Evolutionary conservation across 2,113 vertebrate genomes (phyloP), one percentile per base, ranked within the genome.

Genomic region (Chauna torquata): DNA sequence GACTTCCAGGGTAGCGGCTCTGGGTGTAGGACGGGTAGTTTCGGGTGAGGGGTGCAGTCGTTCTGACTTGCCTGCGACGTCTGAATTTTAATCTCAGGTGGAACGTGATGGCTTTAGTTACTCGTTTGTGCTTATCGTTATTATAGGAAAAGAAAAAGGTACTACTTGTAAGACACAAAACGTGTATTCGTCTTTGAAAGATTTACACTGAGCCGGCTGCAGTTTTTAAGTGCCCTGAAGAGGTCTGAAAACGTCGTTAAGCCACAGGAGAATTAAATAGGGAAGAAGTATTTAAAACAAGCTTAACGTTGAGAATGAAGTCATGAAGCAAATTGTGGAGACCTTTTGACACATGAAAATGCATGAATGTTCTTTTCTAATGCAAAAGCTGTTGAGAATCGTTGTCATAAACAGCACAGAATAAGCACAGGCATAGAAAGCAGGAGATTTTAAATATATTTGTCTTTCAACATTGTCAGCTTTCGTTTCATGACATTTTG

Each of bases 291-390:
- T n/a, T 88, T 89, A n/a, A 47, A 79, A 76, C 49, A 58, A 82
- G 40, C 44, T 6, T 15, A 62, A 85, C 9, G 8, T 23, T 44
- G 55, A 20, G 62, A 64, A 71, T 49, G 65, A 88, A 82, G 40
- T 81, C 64, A 30, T 24, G 5, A 86, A 80, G 82, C 16, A 30
- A 70, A 55, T 64, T 47, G 71, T 38, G 28, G 79, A 74, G 95
- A 94, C 69, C 83, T 91, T 96, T 96, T 94, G 95, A 90, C 88
- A 80, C 71, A 76, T 84, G 65, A 58, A 97, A 96, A 97, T 61
- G 68, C 61, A 42, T 76, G 65, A 86, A 83, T 96, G 91, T 96
- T 94, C 89, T 97, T 97, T 97, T 97, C 81, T 97, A 78, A 91
- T 97, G 81, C 16, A 40, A 78, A 94, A 95, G 79, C 92, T 90